Conservation (phyloP, 2,797 vertebrate genomes). For the Decapterus maruadsi region DNA sequence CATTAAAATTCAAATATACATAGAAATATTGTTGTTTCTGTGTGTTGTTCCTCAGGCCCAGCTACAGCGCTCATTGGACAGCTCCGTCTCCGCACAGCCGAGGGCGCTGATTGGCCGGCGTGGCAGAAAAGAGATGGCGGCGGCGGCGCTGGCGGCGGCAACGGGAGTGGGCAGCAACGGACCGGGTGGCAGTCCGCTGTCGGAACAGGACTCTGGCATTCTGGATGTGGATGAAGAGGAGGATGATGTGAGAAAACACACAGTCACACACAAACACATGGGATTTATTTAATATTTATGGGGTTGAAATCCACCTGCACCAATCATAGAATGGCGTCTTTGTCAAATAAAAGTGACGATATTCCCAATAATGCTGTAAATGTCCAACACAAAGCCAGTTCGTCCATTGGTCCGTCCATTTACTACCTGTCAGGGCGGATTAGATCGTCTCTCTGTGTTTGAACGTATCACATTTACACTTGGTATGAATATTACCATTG, state of each 20-base stretch:
- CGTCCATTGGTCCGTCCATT: no score
- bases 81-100: constrained; percentile 87
- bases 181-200: constrained; percentile 88
- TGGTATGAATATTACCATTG: no score
- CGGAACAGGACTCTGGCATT: constrained; percentile 94
- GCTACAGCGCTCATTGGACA: constrained; percentile 92
- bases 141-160: constrained; percentile 20
- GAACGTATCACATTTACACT: no score
- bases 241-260: constrained; percentile 83
- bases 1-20: no score
- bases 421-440: no score
- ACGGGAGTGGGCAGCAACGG: constrained; percentile 81
- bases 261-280: background rate
- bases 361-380: no score
- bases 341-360: no score
- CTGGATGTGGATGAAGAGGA: constrained; percentile 94
- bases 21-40: constrained; percentile 6
- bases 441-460: no score
- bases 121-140: constrained; percentile 82
- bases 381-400: no score
- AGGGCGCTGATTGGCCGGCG: constrained; percentile 84
- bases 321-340: no score
- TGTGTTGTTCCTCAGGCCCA: constrained; percentile 87
- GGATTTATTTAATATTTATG: no score
- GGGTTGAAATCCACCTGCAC: no score